Conservation (phyloP, 2,797 vertebrate genomes). For the Numenius phaeopus region DNA sequence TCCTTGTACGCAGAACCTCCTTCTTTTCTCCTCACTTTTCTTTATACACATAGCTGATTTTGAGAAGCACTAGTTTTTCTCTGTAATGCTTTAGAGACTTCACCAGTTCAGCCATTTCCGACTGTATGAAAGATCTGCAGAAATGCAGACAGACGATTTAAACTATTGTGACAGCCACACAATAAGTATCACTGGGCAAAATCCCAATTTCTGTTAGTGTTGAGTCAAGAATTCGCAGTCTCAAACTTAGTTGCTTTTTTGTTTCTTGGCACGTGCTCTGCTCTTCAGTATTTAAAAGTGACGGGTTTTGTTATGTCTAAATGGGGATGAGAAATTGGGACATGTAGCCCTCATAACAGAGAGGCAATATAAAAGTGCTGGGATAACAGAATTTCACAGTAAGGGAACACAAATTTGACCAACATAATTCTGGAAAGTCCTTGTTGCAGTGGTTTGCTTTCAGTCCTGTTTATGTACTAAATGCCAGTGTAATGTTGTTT, state of each 20-base stretch:
- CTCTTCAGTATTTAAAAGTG: neutral
- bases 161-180: neutral
- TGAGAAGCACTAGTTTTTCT: neutral
- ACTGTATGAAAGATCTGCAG: neutral
- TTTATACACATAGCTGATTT: neutral
- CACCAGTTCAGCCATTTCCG: neutral
- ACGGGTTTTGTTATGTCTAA: neutral
- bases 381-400: neutral
- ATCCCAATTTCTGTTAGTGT: neutral
- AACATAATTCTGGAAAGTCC: neutral
- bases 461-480: neutral
- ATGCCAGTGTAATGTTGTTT: slow-evolving; percentile 44
- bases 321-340: neutral
- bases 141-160: neutral
- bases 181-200: neutral
- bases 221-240: neutral
- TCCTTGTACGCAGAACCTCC: neutral
- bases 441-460: neutral
- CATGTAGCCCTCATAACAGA: neutral
- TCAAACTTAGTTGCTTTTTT: neutral
- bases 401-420: accelerated
- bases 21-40: neutral
- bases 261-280: neutral
- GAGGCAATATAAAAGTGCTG: neutral
- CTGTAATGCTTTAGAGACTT: neutral